phyloP scores from a whole-genome alignment of 1,140 invertebrate genomes.

The Drosophila kikkawai region DNA sequence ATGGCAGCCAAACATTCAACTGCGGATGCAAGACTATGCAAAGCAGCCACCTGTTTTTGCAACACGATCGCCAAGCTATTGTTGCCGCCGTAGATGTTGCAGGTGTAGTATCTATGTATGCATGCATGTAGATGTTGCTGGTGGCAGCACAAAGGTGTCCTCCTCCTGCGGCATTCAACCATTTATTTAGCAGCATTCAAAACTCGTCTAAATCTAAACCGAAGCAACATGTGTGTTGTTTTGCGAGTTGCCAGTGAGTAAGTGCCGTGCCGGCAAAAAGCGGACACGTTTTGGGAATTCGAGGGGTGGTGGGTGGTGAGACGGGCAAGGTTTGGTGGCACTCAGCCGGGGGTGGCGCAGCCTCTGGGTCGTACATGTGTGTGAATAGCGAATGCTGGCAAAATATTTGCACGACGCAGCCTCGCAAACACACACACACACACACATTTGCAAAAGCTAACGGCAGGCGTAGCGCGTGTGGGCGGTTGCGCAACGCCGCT shows the following conservation, averaged over 20 bases:
- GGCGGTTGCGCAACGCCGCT: conserved; percentile 76
- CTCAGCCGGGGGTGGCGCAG: conserved; percentile 35
- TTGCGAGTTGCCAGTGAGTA: conserved; percentile 44
- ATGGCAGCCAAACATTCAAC: conserved; percentile 12
- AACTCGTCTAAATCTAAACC: conserved; percentile 80
- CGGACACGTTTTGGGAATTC: conserved; percentile 52
- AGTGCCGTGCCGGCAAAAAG: conserved; percentile 63
- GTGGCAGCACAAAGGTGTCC: conserved; percentile 11
- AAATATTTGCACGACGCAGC: conserved; percentile 80
- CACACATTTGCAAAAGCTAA: conserved; percentile 39
- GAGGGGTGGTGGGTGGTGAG: conserved; percentile 3
- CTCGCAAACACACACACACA: conserved; percentile 46
- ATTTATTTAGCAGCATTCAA: conserved; percentile 58
- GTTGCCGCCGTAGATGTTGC: conserved; percentile 27
- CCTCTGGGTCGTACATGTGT: conserved; percentile 44
- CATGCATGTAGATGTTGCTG: not conserved
- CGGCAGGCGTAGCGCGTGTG: conserved; percentile 49
- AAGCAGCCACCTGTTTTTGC: conserved; percentile 48
- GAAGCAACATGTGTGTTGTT: conserved; percentile 81
- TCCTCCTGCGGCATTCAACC: conserved; percentile 21
- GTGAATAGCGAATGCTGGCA: conserved; percentile 62
- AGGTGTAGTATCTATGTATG: conserved; percentile 13
- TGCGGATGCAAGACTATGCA: conserved; percentile 13
- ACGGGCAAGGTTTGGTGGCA: conserved; percentile 7
- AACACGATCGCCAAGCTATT: conserved; percentile 37